Percentiles rank a stretch among this genome's conserved stretches.
phyloP scores from a whole-genome alignment of 2,888 invertebrate genomes.

The Andrena trimmerana region DNA sequence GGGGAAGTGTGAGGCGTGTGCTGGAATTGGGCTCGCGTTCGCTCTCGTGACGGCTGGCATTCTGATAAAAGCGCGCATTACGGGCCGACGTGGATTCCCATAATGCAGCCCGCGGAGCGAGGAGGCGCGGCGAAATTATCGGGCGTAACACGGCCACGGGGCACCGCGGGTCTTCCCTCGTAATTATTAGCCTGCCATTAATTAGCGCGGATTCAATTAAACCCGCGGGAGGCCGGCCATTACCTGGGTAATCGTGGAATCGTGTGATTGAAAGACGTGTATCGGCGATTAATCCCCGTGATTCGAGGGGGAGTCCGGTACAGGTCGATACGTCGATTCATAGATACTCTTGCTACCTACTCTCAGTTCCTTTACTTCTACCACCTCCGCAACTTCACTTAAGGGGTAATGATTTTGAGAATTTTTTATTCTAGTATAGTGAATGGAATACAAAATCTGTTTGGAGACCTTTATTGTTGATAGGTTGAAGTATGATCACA shows the following conservation, averaged over 20 bases:
- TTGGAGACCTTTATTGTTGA: too few species aligned
- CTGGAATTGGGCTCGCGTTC: not conserved
- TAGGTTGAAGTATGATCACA: too few species aligned
- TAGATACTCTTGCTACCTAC: too few species aligned
- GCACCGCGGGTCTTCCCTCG: not conserved
- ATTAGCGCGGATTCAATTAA: slow-evolving; percentile 42
- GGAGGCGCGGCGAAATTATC: slow-evolving; percentile 21
- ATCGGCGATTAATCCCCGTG: slow-evolving; percentile 35
- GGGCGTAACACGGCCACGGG: slow-evolving; percentile 27
- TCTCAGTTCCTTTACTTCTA: too few species aligned
- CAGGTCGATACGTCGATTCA: not conserved
- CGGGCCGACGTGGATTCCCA: slow-evolving; percentile 14
- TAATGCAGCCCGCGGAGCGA: not conserved
- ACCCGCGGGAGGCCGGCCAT: slow-evolving; percentile 1
- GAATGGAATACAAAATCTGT: too few species aligned
- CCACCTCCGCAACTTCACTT: too few species aligned
- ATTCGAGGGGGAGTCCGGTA: not conserved
- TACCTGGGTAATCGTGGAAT: slow-evolving; percentile 31
- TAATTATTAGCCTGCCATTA: slow-evolving; percentile 48
- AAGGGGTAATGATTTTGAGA: too few species aligned
- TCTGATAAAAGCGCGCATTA: slow-evolving; percentile 17
- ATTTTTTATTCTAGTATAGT: too few species aligned
- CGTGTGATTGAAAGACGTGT: slow-evolving; percentile 24
- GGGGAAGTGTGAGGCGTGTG: not conserved
- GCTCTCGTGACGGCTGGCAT: not conserved